Evolutionary conservation across 2,113 vertebrate genomes (phyloP).

Genomic region (Microtus pennsylvanicus): DNA sequence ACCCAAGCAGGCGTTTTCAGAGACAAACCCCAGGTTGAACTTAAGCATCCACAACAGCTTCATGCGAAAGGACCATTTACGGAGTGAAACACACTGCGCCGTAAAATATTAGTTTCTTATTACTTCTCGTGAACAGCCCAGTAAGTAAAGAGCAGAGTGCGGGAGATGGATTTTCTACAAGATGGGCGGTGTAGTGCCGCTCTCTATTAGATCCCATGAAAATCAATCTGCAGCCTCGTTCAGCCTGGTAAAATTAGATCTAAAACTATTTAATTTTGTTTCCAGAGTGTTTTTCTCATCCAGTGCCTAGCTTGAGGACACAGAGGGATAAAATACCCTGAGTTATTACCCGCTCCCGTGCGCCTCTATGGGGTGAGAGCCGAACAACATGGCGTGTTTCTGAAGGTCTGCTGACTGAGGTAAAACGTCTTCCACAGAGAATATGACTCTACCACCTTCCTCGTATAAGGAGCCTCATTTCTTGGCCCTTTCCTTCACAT

Average conservation of each 20-base stretch:
- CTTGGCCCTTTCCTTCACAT: constrained; percentile 69
- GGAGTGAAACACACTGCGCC: constrained; percentile 67
- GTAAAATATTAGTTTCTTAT: constrained; percentile 86
- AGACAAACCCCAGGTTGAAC: constrained; percentile 60
- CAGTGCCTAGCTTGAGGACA: constrained; percentile 82
- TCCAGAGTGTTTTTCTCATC: constrained; percentile 82
- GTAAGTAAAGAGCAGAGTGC: constrained; percentile 79
- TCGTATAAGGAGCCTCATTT: constrained; percentile 43
- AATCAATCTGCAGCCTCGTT: constrained; percentile 87
- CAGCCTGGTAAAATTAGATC: constrained; percentile 88
- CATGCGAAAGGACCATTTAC: constrained; percentile 69
- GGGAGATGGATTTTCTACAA: constrained; percentile 83
- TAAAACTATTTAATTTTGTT: constrained; percentile 88
- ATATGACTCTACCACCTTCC: constrained; percentile 62
- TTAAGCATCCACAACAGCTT: constrained; percentile 62
- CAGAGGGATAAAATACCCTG: constrained; percentile 82
- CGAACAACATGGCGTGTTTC: constrained; percentile 72
- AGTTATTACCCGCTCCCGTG: constrained; percentile 82
- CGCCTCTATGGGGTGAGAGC: constrained; percentile 69
- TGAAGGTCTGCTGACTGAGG: constrained; percentile 67
- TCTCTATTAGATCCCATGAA: constrained; percentile 84
- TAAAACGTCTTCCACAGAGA: constrained; percentile 75
- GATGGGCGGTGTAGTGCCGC: constrained; percentile 73
- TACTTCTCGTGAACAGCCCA: constrained; percentile 82
- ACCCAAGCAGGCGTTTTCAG: constrained; percentile 61